Evolutionary conservation across 2,797 vertebrate genomes (phyloP).

Genomic region (Phoebastria nigripes): DNA sequence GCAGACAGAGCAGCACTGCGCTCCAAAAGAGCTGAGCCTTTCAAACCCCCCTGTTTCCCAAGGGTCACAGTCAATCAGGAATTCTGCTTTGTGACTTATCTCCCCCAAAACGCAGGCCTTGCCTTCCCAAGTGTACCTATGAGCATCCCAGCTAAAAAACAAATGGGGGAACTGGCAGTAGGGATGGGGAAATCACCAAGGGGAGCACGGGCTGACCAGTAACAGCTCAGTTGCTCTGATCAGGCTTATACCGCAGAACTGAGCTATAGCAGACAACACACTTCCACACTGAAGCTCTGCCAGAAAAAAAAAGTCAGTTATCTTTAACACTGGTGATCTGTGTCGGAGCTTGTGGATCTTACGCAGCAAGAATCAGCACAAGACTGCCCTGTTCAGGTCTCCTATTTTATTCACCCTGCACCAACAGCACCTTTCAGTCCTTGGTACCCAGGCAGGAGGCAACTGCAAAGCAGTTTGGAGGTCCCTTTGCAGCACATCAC

Average conservation of each 20-base stretch:
- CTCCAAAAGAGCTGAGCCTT: background rate
- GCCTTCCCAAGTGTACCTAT: rapidly evolving
- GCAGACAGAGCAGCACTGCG: background rate
- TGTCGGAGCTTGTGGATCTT: background rate
- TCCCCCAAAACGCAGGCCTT: background rate
- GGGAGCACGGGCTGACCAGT: rapidly evolving
- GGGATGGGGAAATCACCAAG: background rate
- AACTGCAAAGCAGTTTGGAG: background rate
- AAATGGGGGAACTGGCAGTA: background rate
- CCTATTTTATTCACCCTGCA: background rate
- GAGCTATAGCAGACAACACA: background rate
- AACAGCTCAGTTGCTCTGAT: rapidly evolving
- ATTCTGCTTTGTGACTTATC: background rate
- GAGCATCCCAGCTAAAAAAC: background rate
- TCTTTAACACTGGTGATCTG: background rate
- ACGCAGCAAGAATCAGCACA: background rate
- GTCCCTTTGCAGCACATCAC: background rate
- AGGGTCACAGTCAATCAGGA: background rate
- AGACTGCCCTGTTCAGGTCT: background rate
- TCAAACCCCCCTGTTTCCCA: background rate
- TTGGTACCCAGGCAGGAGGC: background rate
- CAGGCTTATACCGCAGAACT: background rate
- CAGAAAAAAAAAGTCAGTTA: background rate
- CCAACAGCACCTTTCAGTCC: background rate
- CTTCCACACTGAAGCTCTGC: background rate